Evolutionary conservation across 1,140 invertebrate species (phyloP).

Genomic region (Polypedilum pembai): DNA sequence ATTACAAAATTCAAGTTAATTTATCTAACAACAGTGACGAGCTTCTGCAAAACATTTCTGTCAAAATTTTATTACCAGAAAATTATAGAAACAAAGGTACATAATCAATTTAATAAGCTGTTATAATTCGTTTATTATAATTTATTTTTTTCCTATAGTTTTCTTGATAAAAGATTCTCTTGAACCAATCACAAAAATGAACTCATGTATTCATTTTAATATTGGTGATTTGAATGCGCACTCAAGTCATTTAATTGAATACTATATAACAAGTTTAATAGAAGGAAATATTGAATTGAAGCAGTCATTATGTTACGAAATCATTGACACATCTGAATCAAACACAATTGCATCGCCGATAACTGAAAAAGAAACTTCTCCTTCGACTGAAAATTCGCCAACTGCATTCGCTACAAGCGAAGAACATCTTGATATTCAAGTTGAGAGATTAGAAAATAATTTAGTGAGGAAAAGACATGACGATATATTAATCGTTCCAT

Average conservation of each 20-base stretch:
- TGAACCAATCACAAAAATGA: slow-evolving; percentile 37
- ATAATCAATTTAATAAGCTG: slow-evolving; percentile 31
- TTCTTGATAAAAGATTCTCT: slow-evolving; percentile 42
- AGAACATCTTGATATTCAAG: slow-evolving; percentile 33
- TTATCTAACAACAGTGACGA: slow-evolving; percentile 41
- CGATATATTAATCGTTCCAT: slow-evolving; percentile 36
- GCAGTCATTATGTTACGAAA: slow-evolving; percentile 39
- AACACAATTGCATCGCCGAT: slow-evolving; percentile 29
- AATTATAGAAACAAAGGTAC: slow-evolving; percentile 39
- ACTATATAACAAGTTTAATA: slow-evolving; percentile 39
- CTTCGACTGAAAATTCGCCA: slow-evolving; percentile 18
- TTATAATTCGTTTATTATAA: background rate
- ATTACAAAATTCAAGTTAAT: slow-evolving; percentile 38
- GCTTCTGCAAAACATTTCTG: slow-evolving; percentile 40
- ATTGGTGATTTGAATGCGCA: slow-evolving; percentile 40
- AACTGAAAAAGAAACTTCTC: slow-evolving; percentile 16
- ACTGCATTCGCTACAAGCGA: slow-evolving; percentile 32
- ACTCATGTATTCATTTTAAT: slow-evolving; percentile 40
- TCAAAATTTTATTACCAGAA: slow-evolving; percentile 39
- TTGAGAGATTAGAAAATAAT: slow-evolving; percentile 41
- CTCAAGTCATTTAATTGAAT: slow-evolving; percentile 36
- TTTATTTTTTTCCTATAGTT: slow-evolving; percentile 33
- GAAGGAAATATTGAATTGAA: slow-evolving; percentile 39
- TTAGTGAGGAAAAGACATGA: slow-evolving; percentile 40
- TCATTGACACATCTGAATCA: slow-evolving; percentile 35